Conservation (phyloP, 2,797 vertebrate genomes). For the Sebastes vulpes region DNA sequence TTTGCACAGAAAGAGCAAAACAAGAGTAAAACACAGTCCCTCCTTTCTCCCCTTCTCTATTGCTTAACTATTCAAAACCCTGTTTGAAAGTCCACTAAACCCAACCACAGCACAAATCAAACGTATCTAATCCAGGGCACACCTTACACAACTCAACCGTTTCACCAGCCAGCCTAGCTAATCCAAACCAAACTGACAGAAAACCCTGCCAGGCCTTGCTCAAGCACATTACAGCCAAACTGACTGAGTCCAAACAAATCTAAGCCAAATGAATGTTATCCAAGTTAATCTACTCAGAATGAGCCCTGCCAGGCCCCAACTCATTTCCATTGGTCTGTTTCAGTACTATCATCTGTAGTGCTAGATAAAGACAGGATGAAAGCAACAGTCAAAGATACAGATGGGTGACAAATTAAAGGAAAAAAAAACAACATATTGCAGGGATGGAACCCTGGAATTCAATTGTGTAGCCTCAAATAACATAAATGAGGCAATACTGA, state of each 20-base stretch:
- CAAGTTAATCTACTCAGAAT: conserved; percentile 59
- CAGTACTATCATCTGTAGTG: not conserved
- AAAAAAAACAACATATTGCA: not conserved
- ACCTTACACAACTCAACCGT: conserved; percentile 26
- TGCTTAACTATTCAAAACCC: conserved; percentile 1
- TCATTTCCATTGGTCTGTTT: conserved; percentile 32
- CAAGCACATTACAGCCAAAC: conserved; percentile 25
- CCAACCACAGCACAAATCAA: conserved; percentile 34
- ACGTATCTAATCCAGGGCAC: conserved; percentile 46
- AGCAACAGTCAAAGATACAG: conserved; percentile 8
- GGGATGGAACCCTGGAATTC: not conserved
- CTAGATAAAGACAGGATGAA: not conserved
- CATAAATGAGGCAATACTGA: not conserved
- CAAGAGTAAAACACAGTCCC: conserved; percentile 2
- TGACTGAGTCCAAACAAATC: conserved; percentile 41
- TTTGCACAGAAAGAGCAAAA: not conserved
- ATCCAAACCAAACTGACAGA: conserved; percentile 58
- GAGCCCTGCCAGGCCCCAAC: conserved; percentile 26
- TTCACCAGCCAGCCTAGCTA: conserved; percentile 28
- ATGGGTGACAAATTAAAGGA: conserved; percentile 1
- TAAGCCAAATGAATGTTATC: conserved; percentile 64
- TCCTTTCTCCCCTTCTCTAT: not conserved
- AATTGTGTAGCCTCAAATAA: not conserved
- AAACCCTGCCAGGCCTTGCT: conserved; percentile 14
- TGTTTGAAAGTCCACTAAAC: conserved; percentile 18